Percentiles rank a stretch among this genome's conserved stretches.
phyloP scores from a whole-genome alignment of 1,140 invertebrate species.

The Achroia grisella region DNA sequence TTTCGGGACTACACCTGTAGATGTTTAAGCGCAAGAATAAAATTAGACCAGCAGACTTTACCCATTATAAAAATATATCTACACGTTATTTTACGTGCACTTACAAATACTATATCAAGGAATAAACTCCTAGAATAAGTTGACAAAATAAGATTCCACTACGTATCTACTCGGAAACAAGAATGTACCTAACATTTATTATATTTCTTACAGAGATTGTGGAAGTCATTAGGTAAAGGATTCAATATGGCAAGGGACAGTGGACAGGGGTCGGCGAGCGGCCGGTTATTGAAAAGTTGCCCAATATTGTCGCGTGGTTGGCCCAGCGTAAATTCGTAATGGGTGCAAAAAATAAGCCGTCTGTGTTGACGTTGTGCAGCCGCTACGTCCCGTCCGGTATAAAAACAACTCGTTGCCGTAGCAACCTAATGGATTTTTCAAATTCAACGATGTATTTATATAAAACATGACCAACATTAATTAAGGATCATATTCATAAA shows the following conservation, averaged over 20 bases:
- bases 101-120: too few species aligned
- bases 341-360: constrained; percentile 65
- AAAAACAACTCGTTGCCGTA: constrained; percentile 36
- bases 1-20: too few species aligned
- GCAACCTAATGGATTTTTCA: constrained; percentile 31
- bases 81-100: too few species aligned
- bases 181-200: too few species aligned
- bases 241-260: constrained; percentile 57
- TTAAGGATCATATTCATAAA: too few species aligned
- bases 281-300: constrained; percentile 68
- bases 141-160: background rate
- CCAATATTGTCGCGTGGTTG: constrained; percentile 66
- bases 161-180: background rate
- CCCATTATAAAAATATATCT: too few species aligned
- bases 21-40: too few species aligned
- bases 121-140: background rate
- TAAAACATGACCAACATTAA: too few species aligned
- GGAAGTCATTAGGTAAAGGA: constrained; percentile 47
- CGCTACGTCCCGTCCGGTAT: constrained; percentile 20
- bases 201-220: constrained; percentile 2
- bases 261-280: constrained; percentile 21
- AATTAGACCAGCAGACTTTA: too few species aligned
- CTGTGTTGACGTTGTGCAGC: constrained; percentile 19
- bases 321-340: constrained; percentile 66
- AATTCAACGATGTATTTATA: constrained; percentile 25